Conservation (phyloP, 2,797 vertebrate species). For the Tenualosa thibaudeaui region DNA sequence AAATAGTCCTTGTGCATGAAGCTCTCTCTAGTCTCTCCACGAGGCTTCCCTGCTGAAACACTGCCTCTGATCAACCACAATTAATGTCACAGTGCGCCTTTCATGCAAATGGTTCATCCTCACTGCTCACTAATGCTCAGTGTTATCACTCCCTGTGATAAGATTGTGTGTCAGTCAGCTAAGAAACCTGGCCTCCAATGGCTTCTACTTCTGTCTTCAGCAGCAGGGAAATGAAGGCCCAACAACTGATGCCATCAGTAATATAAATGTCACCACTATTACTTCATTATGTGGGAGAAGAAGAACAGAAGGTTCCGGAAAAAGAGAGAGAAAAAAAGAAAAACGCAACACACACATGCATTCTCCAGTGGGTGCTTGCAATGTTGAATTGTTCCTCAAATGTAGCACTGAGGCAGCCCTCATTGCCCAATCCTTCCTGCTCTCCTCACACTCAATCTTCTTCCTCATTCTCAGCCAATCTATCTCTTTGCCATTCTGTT, state of each 20-base stretch:
- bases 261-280: conserved; percentile 59
- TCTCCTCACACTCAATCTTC: neutral
- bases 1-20: conserved; percentile 68
- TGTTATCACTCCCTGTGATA: conserved; percentile 50
- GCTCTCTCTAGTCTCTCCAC: conserved; percentile 53
- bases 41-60: conserved; percentile 49
- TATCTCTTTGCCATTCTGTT: neutral
- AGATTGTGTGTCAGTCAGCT: conserved; percentile 53
- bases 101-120: conserved; percentile 60
- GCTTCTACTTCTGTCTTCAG: conserved; percentile 52
- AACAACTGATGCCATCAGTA: conserved; percentile 55
- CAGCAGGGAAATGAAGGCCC: conserved; percentile 62
- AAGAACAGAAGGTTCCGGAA: neutral
- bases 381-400: conserved; percentile 24
- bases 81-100: conserved; percentile 64
- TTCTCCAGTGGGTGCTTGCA: conserved; percentile 7
- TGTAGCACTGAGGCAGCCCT: neutral
- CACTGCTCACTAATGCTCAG: conserved; percentile 53
- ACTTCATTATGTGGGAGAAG: conserved; percentile 62
- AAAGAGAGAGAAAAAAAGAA: neutral
- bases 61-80: conserved; percentile 72
- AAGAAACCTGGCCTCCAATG: conserved; percentile 54
- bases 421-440: neutral
- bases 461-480: neutral
- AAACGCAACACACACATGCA: neutral